These are phyloP conservation scores for Tenthredo scrophulariae DNA, from an alignment of 2,888 invertebrate species.

Conservation along the genomic window DNA sequence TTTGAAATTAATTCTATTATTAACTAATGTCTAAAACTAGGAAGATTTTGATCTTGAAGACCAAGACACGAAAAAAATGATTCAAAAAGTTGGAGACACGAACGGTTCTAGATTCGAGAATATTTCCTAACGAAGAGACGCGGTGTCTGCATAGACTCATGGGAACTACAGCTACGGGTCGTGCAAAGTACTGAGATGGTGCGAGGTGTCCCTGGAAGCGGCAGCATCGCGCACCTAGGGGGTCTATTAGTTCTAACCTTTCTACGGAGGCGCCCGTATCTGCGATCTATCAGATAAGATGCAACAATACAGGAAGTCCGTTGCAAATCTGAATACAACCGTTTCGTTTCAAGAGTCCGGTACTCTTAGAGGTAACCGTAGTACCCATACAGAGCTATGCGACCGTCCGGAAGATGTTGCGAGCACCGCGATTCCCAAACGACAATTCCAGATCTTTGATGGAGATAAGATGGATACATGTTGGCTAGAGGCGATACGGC, in stretches of 20 bases:
- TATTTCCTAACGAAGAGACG: constrained; percentile 18
- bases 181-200: constrained; percentile 73
- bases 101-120: constrained; percentile 6
- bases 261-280: constrained; percentile 68
- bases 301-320: constrained; percentile 74
- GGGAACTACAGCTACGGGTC: constrained; percentile 67
- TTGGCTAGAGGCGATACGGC: constrained; percentile 43
- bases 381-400: constrained; percentile 25
- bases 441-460: constrained; percentile 64
- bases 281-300: constrained; percentile 74
- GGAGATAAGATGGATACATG: constrained; percentile 67
- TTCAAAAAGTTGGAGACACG: background rate
- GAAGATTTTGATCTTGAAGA: constrained; percentile 1
- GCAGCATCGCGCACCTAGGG: constrained; percentile 71
- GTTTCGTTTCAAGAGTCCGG: constrained; percentile 69
- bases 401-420: constrained; percentile 42
- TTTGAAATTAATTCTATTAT: background rate
- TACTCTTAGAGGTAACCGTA: constrained; percentile 26
- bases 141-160: constrained; percentile 55
- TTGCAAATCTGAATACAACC: constrained; percentile 70
- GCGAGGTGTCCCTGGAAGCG: constrained; percentile 67
- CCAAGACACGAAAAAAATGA: background rate
- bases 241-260: constrained; percentile 74
- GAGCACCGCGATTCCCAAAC: constrained; percentile 59
- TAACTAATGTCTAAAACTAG: constrained; percentile 1